Base-by-base conservation (phyloP, 1,140 invertebrate genomes). In the Drosophila athabasca region DNA sequence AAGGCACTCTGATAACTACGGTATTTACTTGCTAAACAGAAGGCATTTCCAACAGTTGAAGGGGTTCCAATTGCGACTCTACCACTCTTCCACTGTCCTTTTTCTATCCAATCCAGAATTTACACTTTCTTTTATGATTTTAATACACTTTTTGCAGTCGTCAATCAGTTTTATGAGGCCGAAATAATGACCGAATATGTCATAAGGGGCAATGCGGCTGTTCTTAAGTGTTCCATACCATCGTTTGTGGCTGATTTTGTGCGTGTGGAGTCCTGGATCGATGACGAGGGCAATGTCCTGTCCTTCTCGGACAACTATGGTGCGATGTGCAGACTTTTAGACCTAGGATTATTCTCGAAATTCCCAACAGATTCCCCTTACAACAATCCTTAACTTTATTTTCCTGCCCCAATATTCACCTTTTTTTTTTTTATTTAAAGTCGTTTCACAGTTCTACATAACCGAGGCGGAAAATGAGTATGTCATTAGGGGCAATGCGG, bases 401-500 rank as follows among this genome's bases (percentile, higher is more conserved):
- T 49, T 48, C 41, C 50, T 29, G 13, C 6, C 24, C 48, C 29
- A 19, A 19, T 19, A 50, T 44, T 74, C 66, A 49, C 66, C 35
- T 50, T 74, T 69, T 29, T 77, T 84, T 11, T 39, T 13, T 81
- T 54, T 29, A 61, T 89, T 73, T 44, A 31, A 60, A 97, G 96
- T 97, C 92, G 96, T 97, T 80, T 95, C 95, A 79, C 96, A 97
- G 93, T 95, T 94, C 92, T 98, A 97, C 93, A 95, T 96, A 91
- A 97, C 97, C 73, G 96, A 97, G 93, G 96, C 97, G 72, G 96
- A 97, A 93, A 97, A 98, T 92, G 97, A 98, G 85, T 98, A 98
- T 93, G 97, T 98, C 53, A 98, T 98, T 89, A 94, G 95, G 85
- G 97, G 97, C 54, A 98, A 98, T 93, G 95, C 96, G 53, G 97